Base-by-base conservation (phyloP, 2,888 invertebrate genomes). In the Sinodicranocentrus sp. region DNA sequence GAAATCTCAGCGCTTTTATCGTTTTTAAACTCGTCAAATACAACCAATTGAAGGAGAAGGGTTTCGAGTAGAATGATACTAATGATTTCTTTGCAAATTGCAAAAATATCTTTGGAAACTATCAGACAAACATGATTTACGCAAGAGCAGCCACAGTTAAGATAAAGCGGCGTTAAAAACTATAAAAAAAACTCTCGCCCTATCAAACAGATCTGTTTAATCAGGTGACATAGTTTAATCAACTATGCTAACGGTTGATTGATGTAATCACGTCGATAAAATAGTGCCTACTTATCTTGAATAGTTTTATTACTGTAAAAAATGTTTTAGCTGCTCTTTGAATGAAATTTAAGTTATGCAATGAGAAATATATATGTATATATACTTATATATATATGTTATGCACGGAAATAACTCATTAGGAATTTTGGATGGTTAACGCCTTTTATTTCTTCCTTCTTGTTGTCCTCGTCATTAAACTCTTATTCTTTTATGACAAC, bases 191-290 rank as follows among this genome's bases (percentile, higher is more conserved):
- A n/a, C n/a, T n/a, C n/a, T n/a, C n/a, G n/a, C n/a, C n/a, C n/a
- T n/a, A n/a, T n/a, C n/a, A n/a, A n/a, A n/a, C n/a, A n/a, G n/a
- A 44, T 68, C 33, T 13, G 43, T 57, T 39, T 76, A 76, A 76
- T 76, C 76, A 76, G 76, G 76, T 76, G 76, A 76, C 76, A 76
- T 39, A 76, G 76, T 76, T 76, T 76, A 67, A 76, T 76, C 76
- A 67, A 17, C 39, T 54, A 43, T 52, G 44, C 33, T 39, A 43
- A 57, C 52, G 25, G 59, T 44, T 75, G 75, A 75, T 75, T 75
- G 63, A 75, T 75, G 65, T 65, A 75, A 75, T 63, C 75, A 75
- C 28, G 21, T 61, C 33, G 25, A 71, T 71, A 71, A 71, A 71
- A 71, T 52, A 33, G 10, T n/a, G n/a, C n/a, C n/a, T n/a, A n/a